Base-by-base conservation (phyloP, 2,113 vertebrate genomes). In the Mugil cephalus region DNA sequence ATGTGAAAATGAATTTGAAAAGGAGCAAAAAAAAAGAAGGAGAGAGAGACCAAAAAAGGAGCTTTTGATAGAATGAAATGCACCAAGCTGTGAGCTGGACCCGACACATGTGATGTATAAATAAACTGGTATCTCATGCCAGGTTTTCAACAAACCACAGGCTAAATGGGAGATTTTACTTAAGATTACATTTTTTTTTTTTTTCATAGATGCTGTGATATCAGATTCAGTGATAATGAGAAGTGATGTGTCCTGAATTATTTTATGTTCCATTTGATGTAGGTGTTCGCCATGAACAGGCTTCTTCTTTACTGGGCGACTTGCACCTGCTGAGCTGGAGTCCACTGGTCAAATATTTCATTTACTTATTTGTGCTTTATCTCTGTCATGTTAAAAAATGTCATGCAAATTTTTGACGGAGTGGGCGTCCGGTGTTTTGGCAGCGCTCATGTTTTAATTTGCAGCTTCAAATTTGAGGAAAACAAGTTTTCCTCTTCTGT, bases 11-110 rank as follows among this genome's bases (percentile, higher is more conserved):
- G 68, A 90, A 88, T 82, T 74, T 80, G 45, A 80, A 83, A 85
- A 64, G 30, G 74, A 50, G 50, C 10, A 19, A 77, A 70, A 55
- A 78, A 70, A 68, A 69, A 72, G n/a, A n/a, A n/a, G n/a, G n/a
- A n/a, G n/a, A n/a, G n/a, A n/a, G n/a, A 52, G 51, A 42, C 58
- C 71, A 76, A 92, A 93, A 93, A 92, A 63, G 87, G 88, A 87
- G 87, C 92, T 93, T 93, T 94, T 93, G 91, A 93, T 88, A 69
- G 90, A 91, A 80, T 68, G 92, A 93, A 92, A 89, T 88, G 83
- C 83, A 82, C 87, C 93, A 92, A 73, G 88, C 92, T 94, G 92
- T 89, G 93, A 89, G 90, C 83, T 94, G 92, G 91, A 92, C 89
- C 70, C 55, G 58, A 87, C 89, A 90, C 87, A 88, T 87, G 88